Percentiles rank a stretch among this genome's conserved stretches.
phyloP scores from a whole-genome alignment of 1,140 invertebrate species.

The Nylanderia fulva region DNA sequence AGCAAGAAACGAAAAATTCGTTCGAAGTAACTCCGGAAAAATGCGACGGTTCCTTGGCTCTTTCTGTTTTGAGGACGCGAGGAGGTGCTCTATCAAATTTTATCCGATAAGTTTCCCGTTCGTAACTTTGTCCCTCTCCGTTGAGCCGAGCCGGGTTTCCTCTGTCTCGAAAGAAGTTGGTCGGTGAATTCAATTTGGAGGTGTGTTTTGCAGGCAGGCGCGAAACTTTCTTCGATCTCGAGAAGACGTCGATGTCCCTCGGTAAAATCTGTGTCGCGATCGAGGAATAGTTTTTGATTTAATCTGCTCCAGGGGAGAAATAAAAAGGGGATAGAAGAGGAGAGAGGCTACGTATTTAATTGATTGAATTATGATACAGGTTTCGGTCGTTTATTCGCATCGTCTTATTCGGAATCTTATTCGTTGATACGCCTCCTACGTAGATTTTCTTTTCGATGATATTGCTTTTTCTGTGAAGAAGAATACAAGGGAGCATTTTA shows the following conservation, averaged over 20 bases:
- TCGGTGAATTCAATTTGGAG: conserved; percentile 33
- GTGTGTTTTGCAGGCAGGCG: conserved; percentile 29
- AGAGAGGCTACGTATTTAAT: background rate
- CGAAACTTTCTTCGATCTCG: conserved; percentile 42
- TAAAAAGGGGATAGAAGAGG: too few species aligned
- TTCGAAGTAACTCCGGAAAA: background rate
- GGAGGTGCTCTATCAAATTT: background rate
- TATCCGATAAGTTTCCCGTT: conserved; percentile 31
- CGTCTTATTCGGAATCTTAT: conserved; percentile 14
- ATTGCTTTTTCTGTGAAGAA: conserved; percentile 46
- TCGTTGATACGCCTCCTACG: conserved; percentile 29
- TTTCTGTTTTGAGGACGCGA: background rate
- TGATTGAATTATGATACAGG: conserved; percentile 37
- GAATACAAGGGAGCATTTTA: conserved; percentile 26
- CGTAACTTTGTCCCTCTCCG: conserved; percentile 7
- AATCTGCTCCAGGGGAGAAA: background rate
- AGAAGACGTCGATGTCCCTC: background rate
- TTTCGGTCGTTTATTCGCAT: conserved; percentile 4
- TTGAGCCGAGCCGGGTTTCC: background rate
- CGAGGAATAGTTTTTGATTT: conserved; percentile 33
- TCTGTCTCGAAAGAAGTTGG: conserved; percentile 6
- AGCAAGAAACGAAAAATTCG: conserved; percentile 4
- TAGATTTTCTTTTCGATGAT: conserved; percentile 41
- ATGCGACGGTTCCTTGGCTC: conserved; percentile 23
- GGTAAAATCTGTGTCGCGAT: conserved; percentile 22